phyloP scores from a whole-genome alignment of 2,888 invertebrate genomes.

The Erebia ligea region DNA sequence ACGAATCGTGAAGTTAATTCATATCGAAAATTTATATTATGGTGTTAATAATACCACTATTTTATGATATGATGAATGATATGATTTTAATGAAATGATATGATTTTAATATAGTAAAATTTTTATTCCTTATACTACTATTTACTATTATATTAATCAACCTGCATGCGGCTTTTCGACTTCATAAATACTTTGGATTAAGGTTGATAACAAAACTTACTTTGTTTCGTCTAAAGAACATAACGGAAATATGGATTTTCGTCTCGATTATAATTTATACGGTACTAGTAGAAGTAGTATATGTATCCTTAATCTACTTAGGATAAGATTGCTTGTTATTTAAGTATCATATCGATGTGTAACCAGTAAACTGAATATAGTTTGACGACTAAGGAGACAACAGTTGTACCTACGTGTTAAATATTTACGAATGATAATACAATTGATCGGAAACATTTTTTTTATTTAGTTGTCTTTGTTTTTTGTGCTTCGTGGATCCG shows the following conservation, averaged over 20 bases:
- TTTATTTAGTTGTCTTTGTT: conserved; percentile 32
- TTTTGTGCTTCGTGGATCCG: conserved; percentile 44
- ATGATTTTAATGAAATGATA: no score
- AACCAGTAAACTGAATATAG: conserved; percentile 45
- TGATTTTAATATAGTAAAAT: no score
- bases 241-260: conserved; percentile 13
- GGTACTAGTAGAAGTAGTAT: conserved; percentile 42
- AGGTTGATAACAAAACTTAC: background rate
- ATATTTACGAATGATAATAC: conserved; percentile 42
- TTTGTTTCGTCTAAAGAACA: background rate
- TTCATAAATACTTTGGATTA: background rate
- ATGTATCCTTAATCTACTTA: conserved; percentile 49
- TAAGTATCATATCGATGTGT: conserved; percentile 60
- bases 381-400: conserved; percentile 45
- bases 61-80: no score
- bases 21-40: no score
- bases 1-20: no score
- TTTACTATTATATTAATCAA: no score
- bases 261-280: conserved; percentile 45
- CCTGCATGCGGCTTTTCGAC: no score
- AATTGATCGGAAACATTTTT: conserved; percentile 57
- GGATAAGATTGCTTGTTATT: conserved; percentile 60
- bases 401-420: conserved; percentile 36
- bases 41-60: no score
- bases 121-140: no score